phyloP scores from a whole-genome alignment of 1,140 invertebrate genomes.

The Drosophila bifasciata region DNA sequence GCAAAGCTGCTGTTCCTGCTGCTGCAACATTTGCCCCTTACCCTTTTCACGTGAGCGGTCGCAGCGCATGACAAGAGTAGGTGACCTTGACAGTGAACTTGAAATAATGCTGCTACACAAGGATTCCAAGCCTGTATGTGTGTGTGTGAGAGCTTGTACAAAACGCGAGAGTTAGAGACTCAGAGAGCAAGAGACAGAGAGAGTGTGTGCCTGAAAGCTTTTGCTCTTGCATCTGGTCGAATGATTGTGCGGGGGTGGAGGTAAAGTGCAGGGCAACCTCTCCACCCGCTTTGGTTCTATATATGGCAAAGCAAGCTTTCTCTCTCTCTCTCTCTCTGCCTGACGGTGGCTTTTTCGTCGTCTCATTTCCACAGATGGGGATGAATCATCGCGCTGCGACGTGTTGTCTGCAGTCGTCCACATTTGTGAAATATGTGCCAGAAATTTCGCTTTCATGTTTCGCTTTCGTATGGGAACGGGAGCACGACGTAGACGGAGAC shows the following conservation, averaged over 20 bases:
- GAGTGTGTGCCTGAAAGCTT: not conserved
- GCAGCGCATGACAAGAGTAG: slow-evolving; percentile 77
- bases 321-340: not conserved
- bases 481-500: slow-evolving; percentile 4
- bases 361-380: not conserved
- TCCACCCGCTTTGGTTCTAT: too few species aligned
- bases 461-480: slow-evolving; percentile 31
- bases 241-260: too few species aligned
- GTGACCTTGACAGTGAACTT: slow-evolving; percentile 84
- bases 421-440: slow-evolving; percentile 70
- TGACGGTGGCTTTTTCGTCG: not conserved
- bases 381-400: slow-evolving; percentile 73
- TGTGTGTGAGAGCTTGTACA: slow-evolving; percentile 25
- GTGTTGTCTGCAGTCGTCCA: slow-evolving; percentile 63
- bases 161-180: slow-evolving; percentile 8
- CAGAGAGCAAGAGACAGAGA: slow-evolving; percentile 1
- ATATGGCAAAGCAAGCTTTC: slow-evolving; percentile 1
- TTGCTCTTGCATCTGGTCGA: not conserved
- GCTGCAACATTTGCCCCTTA: slow-evolving; percentile 33
- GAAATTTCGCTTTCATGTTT: slow-evolving; percentile 83
- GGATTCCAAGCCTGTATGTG: slow-evolving; percentile 50
- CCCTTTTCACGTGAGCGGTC: slow-evolving; percentile 27
- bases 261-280: too few species aligned
- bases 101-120: slow-evolving; percentile 76
- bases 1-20: slow-evolving; percentile 7